Conservation (phyloP, 1,140 invertebrate genomes). For the Drusus annulatus region DNA sequence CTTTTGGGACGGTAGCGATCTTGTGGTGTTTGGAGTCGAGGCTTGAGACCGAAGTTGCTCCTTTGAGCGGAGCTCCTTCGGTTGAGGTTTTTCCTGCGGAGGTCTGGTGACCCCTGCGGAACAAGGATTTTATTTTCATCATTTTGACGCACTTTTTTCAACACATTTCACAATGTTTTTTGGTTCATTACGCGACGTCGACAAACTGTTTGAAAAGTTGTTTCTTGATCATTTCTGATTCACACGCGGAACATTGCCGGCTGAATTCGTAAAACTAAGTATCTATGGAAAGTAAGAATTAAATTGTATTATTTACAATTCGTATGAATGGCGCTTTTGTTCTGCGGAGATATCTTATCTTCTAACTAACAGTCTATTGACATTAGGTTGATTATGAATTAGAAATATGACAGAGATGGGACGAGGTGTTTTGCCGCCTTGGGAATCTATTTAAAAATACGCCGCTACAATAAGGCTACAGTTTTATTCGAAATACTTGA, state of each 20-base stretch:
- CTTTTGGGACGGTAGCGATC: conserved; percentile 68
- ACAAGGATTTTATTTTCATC: conserved; percentile 88
- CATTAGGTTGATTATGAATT: neutral
- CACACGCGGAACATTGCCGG: too few relatives aligned
- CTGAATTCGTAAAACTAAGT: too few relatives aligned
- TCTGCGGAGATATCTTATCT: neutral
- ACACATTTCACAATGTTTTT: conserved; percentile 28
- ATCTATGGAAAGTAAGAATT: neutral
- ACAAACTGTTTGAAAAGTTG: neutral
- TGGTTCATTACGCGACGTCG: conserved; percentile 25
- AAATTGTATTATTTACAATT: too few relatives aligned
- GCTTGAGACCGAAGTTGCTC: conserved; percentile 71
- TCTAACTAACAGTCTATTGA: neutral
- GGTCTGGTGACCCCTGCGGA: conserved; percentile 79
- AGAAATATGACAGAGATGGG: neutral
- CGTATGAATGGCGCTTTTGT: neutral
- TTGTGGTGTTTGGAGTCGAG: conserved; percentile 72
- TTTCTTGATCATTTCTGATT: too few relatives aligned
- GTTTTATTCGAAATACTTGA: too few relatives aligned
- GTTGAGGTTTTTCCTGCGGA: conserved; percentile 68
- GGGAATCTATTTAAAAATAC: too few relatives aligned
- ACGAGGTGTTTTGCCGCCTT: neutral
- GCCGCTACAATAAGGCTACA: too few relatives aligned
- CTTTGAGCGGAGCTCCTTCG: conserved; percentile 62
- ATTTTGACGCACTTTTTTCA: conserved; percentile 69